Evolutionary conservation across 2,797 vertebrate species (phyloP), one percentile per base, ranked within the genome.

Genomic region (Todus mexicanus): DNA sequence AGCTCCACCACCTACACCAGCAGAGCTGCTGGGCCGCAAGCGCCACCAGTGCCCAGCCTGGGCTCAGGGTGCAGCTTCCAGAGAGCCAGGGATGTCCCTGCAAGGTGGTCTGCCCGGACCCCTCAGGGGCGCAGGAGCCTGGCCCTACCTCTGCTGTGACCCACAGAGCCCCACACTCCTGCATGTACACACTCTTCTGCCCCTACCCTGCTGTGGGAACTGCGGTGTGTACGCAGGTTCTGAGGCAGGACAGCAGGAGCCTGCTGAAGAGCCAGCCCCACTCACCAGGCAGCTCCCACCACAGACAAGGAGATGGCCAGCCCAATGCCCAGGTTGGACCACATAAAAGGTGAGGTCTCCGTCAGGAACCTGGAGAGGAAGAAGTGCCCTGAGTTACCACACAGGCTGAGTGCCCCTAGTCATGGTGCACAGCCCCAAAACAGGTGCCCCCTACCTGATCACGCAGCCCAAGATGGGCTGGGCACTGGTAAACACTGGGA

Each of bases 261-360:
- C 43, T n/a, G 25, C 26, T 73, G 47, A 84, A 81, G n/a, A 81
- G 31, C 15, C 48, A 66, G 33, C 11, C 38, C 25, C 78, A 97
- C 99, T 99, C 96, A 99, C 99, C 99, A 99, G 77, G 99, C 99
- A 87, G 99, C 99, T 63, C 99, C 99, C 74, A 99, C 99, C 76
- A 99, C 99, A 25, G 99, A 99, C 74, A 99, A 97, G 26, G 99
- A 99, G 92, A 99, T 99, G 93, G 99, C 98, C 94, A 99, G 95
- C 56, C 99, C 99, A 77, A 99, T 99, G 78, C 99, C 99, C 94
- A 99, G 98, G 96, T 98, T 99, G 69, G 98, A 99, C 99, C 99
- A 99, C 99, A 99, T 99, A 93, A 98, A 99, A 15, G 99, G 99
- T 6, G 99, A 99, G 5, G 99, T 99, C 97, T 99, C 99, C 0